phyloP scores from a whole-genome alignment of 1,140 invertebrate species.

The Caenorhabditis remanei region DNA sequence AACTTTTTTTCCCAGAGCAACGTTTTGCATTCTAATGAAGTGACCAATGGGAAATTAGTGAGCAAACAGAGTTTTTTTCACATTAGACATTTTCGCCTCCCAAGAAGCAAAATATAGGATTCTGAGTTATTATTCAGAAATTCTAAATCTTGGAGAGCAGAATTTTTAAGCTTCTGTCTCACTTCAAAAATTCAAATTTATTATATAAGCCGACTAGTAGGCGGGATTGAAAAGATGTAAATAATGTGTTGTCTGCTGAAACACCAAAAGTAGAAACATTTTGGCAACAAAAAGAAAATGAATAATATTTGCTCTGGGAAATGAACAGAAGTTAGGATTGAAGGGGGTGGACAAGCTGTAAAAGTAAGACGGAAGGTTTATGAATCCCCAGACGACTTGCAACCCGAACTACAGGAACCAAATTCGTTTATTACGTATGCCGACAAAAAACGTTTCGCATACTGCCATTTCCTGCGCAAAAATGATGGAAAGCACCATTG shows the following conservation, averaged over 20 bases:
- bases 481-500: constrained; percentile 52
- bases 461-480: constrained; percentile 2
- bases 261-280: background rate
- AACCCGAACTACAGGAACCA: constrained; percentile 48
- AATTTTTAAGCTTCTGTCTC: too few relatives aligned
- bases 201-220: background rate
- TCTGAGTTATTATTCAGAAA: background rate
- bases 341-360: constrained; percentile 4
- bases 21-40: constrained; percentile 26
- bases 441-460: constrained; percentile 33
- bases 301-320: constrained; percentile 33
- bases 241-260: background rate
- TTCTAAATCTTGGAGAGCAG: background rate
- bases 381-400: constrained; percentile 29
- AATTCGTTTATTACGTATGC: constrained; percentile 50
- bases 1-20: background rate
- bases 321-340: constrained; percentile 1
- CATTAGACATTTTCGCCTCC: background rate
- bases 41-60: background rate
- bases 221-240: background rate
- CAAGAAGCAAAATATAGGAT: background rate
- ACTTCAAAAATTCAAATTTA: background rate
- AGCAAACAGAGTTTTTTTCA: background rate
- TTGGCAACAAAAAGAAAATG: constrained; percentile 35
- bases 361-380: constrained; percentile 37